Percentiles rank a stretch among this genome's conserved stretches.
Evolutionary conservation across 2,888 invertebrate genomes (phyloP).

Genomic region (Perdita meconis): DNA sequence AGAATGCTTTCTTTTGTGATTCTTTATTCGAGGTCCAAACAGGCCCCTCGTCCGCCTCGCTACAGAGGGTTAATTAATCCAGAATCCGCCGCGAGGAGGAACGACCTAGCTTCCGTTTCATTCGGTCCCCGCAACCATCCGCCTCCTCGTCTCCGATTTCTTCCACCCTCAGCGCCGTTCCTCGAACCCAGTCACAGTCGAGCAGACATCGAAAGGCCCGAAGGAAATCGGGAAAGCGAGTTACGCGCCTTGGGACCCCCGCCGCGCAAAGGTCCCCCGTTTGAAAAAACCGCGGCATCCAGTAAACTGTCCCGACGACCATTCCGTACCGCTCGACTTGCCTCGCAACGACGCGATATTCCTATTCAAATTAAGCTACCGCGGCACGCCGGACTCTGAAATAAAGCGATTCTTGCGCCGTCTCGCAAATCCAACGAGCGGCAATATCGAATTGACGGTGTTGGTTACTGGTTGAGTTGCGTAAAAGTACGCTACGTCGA

Average conservation of each 20-base stretch:
- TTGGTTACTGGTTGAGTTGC: neutral
- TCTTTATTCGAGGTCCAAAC: no score
- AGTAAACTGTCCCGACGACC: constrained; percentile 29
- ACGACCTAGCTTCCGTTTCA: no score
- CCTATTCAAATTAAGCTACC: constrained; percentile 44
- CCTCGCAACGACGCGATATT: constrained; percentile 38
- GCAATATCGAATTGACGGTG: no score
- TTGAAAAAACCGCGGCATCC: constrained; percentile 57
- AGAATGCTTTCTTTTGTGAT: no score
- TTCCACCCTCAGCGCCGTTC: neutral
- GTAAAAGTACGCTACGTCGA: constrained; percentile 1
- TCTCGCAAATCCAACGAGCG: constrained; percentile 20
- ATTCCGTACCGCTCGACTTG: constrained; percentile 18
- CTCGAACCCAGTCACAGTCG: constrained; percentile 16
- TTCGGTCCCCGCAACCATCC: no score
- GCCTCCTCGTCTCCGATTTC: neutral
- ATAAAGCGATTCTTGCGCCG: constrained; percentile 29
- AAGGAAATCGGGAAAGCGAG: constrained; percentile 49
- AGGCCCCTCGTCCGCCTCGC: neutral
- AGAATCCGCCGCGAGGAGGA: neutral
- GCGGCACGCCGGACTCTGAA: neutral
- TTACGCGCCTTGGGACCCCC: constrained; percentile 64
- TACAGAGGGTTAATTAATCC: neutral
- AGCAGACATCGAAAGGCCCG: constrained; percentile 51
- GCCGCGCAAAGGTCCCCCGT: constrained; percentile 59